Evolutionary conservation across 2,888 invertebrate species (phyloP).

Genomic region (Mesorhabditis spiculigera): DNA sequence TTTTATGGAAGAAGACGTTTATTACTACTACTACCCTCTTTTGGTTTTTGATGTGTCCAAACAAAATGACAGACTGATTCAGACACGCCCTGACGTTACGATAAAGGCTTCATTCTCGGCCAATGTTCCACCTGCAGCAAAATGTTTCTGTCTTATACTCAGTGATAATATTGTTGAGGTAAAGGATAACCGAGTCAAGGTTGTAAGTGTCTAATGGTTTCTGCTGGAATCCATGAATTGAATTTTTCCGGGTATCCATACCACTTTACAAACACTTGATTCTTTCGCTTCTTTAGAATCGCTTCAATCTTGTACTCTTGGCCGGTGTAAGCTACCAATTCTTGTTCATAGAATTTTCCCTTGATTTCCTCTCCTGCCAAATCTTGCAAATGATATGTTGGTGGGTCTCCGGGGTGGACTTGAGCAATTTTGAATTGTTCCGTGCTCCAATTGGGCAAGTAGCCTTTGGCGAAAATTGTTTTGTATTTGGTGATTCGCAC

Average conservation of each 20-base stretch:
- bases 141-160: conserved; percentile 28
- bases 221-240: conserved; percentile 21
- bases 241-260: conserved; percentile 30
- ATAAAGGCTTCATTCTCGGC: no score
- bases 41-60: no score
- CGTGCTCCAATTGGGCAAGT: no score
- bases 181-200: conserved; percentile 27
- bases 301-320: conserved; percentile 21
- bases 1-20: no score
- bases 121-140: no score
- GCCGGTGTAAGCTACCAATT: conserved; percentile 20
- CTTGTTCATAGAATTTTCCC: conserved; percentile 31
- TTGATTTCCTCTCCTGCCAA: conserved; percentile 25
- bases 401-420: conserved; percentile 7
- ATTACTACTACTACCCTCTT: no score
- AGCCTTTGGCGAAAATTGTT: no score
- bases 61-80: no score
- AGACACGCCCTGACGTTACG: no score
- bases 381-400: conserved; percentile 17
- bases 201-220: conserved; percentile 19
- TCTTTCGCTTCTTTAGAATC: conserved; percentile 19
- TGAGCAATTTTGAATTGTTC: no score
- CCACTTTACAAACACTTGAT: conserved; percentile 24
- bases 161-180: conserved; percentile 28
- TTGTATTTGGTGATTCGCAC: no score